Evolutionary conservation across 1,140 invertebrate species (phyloP).

Genomic region (Uloborus diversus): DNA sequence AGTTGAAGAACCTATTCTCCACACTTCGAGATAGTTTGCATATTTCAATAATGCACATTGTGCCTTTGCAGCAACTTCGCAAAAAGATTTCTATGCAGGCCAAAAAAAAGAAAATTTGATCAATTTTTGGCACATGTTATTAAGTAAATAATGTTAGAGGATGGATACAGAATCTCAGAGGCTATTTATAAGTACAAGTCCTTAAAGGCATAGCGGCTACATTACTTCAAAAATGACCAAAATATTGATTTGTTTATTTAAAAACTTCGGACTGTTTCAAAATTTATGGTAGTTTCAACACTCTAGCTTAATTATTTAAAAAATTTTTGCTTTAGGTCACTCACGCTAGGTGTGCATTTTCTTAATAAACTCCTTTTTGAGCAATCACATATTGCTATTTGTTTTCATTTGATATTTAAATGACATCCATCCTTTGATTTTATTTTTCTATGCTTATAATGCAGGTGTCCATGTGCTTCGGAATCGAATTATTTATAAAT

Average conservation of each 20-base stretch:
- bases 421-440: no score
- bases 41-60: slow-evolving; percentile 54
- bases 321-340: no score
- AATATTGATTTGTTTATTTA: neutral
- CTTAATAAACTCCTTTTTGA: no score
- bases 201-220: neutral
- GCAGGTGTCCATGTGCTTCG: no score
- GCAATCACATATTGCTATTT: no score
- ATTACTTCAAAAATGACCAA: neutral
- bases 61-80: neutral
- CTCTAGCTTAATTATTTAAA: no score
- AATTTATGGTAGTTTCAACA: no score
- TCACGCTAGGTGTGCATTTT: no score
- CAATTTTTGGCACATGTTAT: neutral
- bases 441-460: no score
- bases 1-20: slow-evolving; percentile 43
- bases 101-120: slow-evolving; percentile 16
- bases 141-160: neutral
- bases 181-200: neutral
- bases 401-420: no score
- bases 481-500: no score
- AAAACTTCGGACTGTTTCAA: no score
- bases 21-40: slow-evolving; percentile 54
- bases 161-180: neutral
- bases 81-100: slow-evolving; percentile 14